Conservation (phyloP, 1,140 invertebrate genomes). For the Drosophila littoralis region DNA sequence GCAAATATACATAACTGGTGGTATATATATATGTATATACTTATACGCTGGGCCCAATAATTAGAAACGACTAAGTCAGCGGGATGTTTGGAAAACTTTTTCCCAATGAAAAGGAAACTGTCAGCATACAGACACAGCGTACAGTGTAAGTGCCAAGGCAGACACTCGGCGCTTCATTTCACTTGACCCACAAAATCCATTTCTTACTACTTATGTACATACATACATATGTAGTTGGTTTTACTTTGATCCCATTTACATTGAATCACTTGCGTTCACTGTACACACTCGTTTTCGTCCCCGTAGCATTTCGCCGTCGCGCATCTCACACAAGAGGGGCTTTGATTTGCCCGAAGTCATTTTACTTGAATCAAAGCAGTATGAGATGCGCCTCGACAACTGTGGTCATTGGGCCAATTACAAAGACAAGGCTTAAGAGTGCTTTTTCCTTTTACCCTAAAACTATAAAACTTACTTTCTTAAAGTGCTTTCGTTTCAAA, state of each 20-base stretch:
- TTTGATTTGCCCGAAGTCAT: slow-evolving; percentile 32
- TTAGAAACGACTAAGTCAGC: slow-evolving; percentile 65
- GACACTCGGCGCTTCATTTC: slow-evolving; percentile 34
- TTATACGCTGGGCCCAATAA: slow-evolving; percentile 58
- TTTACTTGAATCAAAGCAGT: slow-evolving; percentile 35
- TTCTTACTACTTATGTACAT: slow-evolving; percentile 25
- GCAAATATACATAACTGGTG: slow-evolving; percentile 3
- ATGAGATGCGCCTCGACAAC: slow-evolving; percentile 25
- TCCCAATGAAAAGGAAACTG: slow-evolving; percentile 75
- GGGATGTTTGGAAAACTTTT: slow-evolving; percentile 46
- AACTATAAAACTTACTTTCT: too few species aligned
- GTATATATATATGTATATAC: slow-evolving; percentile 40
- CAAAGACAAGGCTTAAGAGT: background rate
- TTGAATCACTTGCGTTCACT: slow-evolving; percentile 13
- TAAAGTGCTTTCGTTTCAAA: too few species aligned
- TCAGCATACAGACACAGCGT: slow-evolving; percentile 39
- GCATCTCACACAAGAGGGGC: slow-evolving; percentile 7
- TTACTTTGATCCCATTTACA: slow-evolving; percentile 46
- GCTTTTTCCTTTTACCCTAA: too few species aligned
- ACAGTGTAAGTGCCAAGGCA: slow-evolving; percentile 28
- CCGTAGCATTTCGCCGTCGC: slow-evolving; percentile 7
- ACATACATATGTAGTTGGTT: too few species aligned
- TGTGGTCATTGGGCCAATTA: background rate
- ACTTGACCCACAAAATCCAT: slow-evolving; percentile 42
- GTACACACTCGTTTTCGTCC: slow-evolving; percentile 15